Evolutionary conservation across 2,797 vertebrate genomes (phyloP), one percentile per base, ranked within the genome.

Genomic region (Clarias platycephalus): DNA sequence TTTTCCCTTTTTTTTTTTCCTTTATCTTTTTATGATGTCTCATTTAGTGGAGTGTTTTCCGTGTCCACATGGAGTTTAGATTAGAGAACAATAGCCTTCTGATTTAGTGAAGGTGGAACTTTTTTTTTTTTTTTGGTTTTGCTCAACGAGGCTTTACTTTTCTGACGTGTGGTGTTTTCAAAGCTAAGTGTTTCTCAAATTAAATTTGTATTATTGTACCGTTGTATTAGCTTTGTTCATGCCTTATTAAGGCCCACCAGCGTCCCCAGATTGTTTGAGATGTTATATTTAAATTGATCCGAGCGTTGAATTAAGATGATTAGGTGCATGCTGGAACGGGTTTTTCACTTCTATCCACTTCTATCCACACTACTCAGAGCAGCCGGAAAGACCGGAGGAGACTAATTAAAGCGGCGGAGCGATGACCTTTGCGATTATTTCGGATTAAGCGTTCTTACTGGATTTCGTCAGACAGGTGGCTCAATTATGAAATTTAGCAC

Each of bases 351-450:
- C 57, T 31, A 20, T 77, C 22, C 31, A 34, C 28, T 34, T 60
- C 75, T 8, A 7, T 34, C 34, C 44, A 53, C 22, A 16, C 40
- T 34, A n/a, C 66, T 8, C 40, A 44, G 40, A 20, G 72, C 74
- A 76, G 74, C 26, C 72, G 16, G 72, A 53, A 18, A 24, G 40
- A 22, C 20, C 26, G 13, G 86, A 84, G 82, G 80, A 62, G 86
- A 80, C 88, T 89, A 88, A 89, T 90, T 89, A 90, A 88, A 86
- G 85, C 49, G 44, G 5, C 31, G 5, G 72, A 83, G 82, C 57
- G 86, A 86, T 89, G 83, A 64, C 60, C 60, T 26, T 85, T 72
- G 28, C 64, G 66, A 44, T 85, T 85, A 80, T 55, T 49, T 77
- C 12, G 22, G 80, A 75, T 82, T 82, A 77, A 64, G 18, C 81